phyloP scores from a whole-genome alignment of 2,113 vertebrate genomes.

The Cynopterus brachyotis region DNA sequence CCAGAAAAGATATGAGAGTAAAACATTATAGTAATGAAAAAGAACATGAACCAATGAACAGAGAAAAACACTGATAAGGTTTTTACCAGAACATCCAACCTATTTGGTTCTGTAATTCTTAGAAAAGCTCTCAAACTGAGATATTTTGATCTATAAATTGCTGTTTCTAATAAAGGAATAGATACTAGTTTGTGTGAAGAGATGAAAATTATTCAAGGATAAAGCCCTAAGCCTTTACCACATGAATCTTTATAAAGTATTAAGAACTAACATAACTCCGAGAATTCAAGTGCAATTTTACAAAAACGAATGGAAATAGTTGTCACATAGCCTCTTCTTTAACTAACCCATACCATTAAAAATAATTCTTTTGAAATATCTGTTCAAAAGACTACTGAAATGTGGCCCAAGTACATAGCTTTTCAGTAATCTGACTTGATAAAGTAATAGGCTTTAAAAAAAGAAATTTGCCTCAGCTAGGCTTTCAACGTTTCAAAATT shows the following conservation, averaged over 20 bases:
- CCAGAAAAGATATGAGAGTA: not conserved
- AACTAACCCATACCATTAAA: conserved; percentile 24
- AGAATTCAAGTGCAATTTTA: conserved; percentile 25
- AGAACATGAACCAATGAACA: not conserved
- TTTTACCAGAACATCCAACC: not conserved
- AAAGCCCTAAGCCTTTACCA: conserved; percentile 42
- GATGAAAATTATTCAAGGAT: conserved; percentile 26
- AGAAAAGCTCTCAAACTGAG: not conserved
- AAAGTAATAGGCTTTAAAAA: conserved; percentile 48
- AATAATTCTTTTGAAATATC: conserved; percentile 5
- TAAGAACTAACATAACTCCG: conserved; percentile 30
- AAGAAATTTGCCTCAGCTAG: not conserved
- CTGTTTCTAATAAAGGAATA: not conserved
- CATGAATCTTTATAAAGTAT: conserved; percentile 31
- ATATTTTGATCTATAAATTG: not conserved
- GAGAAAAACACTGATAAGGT: not conserved
- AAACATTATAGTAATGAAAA: not conserved
- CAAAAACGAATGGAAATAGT: conserved; percentile 32
- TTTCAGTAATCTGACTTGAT: conserved; percentile 14
- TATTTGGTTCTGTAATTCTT: conserved; percentile 25
- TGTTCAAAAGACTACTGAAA: not conserved
- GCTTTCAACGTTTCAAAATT: conserved; percentile 32
- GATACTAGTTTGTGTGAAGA: not conserved
- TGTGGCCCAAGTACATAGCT: not conserved
- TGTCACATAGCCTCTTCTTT: conserved; percentile 20